phyloP scores from a whole-genome alignment of 2,888 invertebrate species.

The Calliopum simillimum region DNA sequence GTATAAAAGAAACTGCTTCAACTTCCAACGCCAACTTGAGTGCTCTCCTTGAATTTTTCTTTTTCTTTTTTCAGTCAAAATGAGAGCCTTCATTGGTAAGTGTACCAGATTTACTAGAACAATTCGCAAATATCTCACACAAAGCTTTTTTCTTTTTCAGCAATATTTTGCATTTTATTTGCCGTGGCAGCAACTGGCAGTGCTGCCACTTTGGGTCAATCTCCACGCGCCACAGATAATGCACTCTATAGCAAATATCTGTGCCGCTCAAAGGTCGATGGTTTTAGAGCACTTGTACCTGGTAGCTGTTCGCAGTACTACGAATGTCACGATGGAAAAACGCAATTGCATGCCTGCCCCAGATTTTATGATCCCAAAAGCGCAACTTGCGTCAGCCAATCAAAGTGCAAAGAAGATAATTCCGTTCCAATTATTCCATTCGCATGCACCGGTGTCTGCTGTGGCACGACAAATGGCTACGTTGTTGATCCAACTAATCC shows the following conservation, averaged over 20 bases:
- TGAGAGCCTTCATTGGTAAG: conserved; percentile 41
- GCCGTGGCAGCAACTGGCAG: conserved; percentile 39
- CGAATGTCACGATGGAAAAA: conserved; percentile 54
- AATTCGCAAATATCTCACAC: neutral
- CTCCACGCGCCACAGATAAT: conserved; percentile 49
- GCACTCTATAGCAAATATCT: conserved; percentile 55
- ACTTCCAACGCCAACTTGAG: neutral
- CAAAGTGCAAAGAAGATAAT: conserved; percentile 52
- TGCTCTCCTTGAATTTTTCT: neutral
- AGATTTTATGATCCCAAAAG: conserved; percentile 51
- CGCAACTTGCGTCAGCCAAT: conserved; percentile 51
- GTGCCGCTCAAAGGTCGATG: conserved; percentile 55
- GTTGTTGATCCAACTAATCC: conserved; percentile 41
- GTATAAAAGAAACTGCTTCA: neutral
- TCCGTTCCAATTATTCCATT: neutral
- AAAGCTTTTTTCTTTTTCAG: conserved; percentile 34
- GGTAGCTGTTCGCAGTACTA: conserved; percentile 62
- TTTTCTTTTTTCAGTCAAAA: conserved; percentile 8
- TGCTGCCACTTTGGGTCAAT: conserved; percentile 50
- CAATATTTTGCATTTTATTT: conserved; percentile 40
- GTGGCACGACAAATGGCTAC: conserved; percentile 41
- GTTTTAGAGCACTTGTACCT: conserved; percentile 58
- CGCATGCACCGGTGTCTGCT: conserved; percentile 43
- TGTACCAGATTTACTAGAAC: conserved; percentile 30
- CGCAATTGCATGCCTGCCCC: conserved; percentile 50